These are phyloP conservation scores for Aporrectodea caliginosa DNA, from an alignment of 1,140 invertebrate genomes.

Conservation along the genomic window DNA sequence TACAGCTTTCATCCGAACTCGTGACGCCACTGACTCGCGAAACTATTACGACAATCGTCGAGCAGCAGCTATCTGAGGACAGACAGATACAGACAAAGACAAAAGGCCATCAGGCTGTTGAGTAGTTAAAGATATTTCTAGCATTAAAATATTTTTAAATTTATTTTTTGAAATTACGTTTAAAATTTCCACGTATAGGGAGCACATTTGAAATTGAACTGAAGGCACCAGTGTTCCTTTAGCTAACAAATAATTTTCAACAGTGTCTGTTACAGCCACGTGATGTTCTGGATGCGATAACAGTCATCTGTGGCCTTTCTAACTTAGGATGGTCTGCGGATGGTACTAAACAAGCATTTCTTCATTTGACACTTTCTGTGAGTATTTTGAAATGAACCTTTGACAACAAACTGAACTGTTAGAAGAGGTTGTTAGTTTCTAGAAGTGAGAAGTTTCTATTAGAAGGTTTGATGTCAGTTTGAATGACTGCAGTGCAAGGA, in stretches of 20 bases:
- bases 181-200: not conserved
- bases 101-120: no score
- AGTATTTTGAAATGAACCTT: slow-evolving; percentile 34
- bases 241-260: not conserved
- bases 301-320: slow-evolving; percentile 47
- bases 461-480: not conserved
- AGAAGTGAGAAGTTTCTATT: not conserved
- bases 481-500: not conserved
- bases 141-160: not conserved
- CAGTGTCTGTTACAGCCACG: slow-evolving; percentile 45
- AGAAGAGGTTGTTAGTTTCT: not conserved
- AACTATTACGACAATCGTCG: no score
- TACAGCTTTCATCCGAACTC: no score
- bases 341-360: slow-evolving; percentile 50
- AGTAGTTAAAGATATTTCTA: not conserved
- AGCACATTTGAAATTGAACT: not conserved
- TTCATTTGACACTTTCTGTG: slow-evolving; percentile 50
- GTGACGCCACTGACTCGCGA: no score
- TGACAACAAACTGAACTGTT: no score
- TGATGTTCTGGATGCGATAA: slow-evolving; percentile 52
- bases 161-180: no score
- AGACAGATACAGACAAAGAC: no score
- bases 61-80: no score
- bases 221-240: not conserved
- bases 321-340: slow-evolving; percentile 52